These are phyloP conservation scores for Diogma glabrata DNA, from an alignment of 2,888 invertebrate genomes.

Conservation along the genomic window DNA sequence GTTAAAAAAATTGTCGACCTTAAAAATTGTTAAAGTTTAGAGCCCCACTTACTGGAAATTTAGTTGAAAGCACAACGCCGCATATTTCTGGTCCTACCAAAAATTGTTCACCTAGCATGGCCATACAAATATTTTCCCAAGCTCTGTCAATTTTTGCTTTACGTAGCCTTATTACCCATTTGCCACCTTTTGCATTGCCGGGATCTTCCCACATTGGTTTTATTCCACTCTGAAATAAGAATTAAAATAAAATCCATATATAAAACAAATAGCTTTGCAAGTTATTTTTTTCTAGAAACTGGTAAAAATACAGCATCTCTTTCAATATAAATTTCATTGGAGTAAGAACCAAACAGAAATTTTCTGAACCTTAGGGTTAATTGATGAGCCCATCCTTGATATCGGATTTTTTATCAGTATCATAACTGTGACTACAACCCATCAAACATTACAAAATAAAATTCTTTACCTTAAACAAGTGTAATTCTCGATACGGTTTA, in stretches of 20 bases:
- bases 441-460: too few species aligned
- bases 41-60: conserved; percentile 50
- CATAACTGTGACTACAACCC: too few species aligned
- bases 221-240: conserved; percentile 54
- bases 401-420: too few species aligned
- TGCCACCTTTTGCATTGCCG: conserved; percentile 92
- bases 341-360: too few species aligned
- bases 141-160: conserved; percentile 91
- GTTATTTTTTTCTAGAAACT: too few species aligned
- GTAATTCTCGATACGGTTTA: conserved; percentile 84
- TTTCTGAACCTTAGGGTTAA: too few species aligned
- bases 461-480: conserved; percentile 53
- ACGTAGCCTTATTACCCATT: conserved; percentile 92
- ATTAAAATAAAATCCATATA: neutral
- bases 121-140: conserved; percentile 98
- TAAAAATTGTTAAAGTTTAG: neutral
- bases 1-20: neutral
- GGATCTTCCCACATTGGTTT: conserved; percentile 99
- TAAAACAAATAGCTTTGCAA: neutral
- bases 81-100: conserved; percentile 98
- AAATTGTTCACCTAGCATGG: conserved; percentile 98
- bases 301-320: too few species aligned
- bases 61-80: conserved; percentile 90
- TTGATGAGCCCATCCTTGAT: too few species aligned
- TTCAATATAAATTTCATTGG: too few species aligned